These are phyloP conservation scores for Hedya salicella DNA, from an alignment of 2,888 invertebrate genomes.

Conservation along the genomic window DNA sequence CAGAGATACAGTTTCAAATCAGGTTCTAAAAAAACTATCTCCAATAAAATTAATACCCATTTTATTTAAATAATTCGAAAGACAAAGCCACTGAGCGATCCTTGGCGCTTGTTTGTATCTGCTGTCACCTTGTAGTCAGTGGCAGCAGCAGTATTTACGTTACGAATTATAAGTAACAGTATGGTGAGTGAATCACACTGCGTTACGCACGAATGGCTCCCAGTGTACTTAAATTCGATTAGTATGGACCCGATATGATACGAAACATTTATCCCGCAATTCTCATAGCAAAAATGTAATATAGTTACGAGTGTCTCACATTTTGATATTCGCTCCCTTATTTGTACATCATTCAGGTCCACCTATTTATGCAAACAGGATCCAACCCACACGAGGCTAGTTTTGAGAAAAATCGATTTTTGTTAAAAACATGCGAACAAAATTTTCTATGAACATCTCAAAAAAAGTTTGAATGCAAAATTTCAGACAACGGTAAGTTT, in stretches of 20 bases:
- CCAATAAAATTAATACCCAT: too few relatives aligned
- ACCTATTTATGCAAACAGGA: too few relatives aligned
- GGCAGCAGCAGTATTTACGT: constrained; percentile 29
- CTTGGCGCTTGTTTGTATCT: constrained; percentile 27
- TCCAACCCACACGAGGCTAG: too few relatives aligned
- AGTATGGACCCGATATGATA: constrained; percentile 5
- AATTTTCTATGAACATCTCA: too few relatives aligned
- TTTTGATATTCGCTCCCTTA: too few relatives aligned
- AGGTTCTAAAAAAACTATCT: too few relatives aligned
- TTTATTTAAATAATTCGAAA: constrained; percentile 10
- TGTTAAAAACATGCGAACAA: too few relatives aligned
- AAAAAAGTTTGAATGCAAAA: too few relatives aligned
- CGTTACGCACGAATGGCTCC: constrained; percentile 37
- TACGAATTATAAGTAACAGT: constrained; percentile 28
- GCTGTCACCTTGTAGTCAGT: constrained; percentile 29
- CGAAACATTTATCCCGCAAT: not conserved
- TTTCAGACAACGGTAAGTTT: too few relatives aligned
- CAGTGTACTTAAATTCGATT: constrained; percentile 5
- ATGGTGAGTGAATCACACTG: constrained; percentile 37
- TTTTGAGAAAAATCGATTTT: too few relatives aligned
- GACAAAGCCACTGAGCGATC: constrained; percentile 19
- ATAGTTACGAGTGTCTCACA: not conserved
- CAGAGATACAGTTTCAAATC: too few relatives aligned
- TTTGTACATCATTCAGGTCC: too few relatives aligned
- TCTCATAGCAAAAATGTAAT: not conserved